Evolutionary conservation across 2,797 vertebrate genomes (phyloP), one percentile per base, ranked within the genome.

Genomic region (Austrolebias charrua): DNA sequence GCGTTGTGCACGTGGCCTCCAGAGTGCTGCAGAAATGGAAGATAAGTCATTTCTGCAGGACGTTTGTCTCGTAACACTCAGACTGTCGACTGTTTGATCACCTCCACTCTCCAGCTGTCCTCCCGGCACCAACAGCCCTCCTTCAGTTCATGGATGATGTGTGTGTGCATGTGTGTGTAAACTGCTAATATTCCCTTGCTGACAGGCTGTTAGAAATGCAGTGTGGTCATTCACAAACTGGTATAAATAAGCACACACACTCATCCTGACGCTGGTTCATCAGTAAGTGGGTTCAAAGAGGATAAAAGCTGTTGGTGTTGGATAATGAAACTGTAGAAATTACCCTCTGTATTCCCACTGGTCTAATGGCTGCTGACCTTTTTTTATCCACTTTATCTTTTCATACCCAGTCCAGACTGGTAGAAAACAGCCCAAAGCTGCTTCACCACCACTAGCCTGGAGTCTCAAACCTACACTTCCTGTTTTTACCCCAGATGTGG

Each of bases 221-320:
- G n/a, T 49, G 57, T 42, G 55, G 56, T 31, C 48, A 49, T 60
- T 48, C 55, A 24, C 24, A 75, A 51, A 70, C 65, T 55, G 38
- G 31, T 40, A 69, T 45, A 73, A 65, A 75, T 49, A 72, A 56
- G 38, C 19, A 5, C 58, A 47, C 51, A 62, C 71, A 60, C 46
- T 67, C 52, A 18, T 40, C 58, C 61, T 72, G 60, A 71, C 63
- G 12, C 18, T 19, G 57, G 66, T 78, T 81, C 64, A 69, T 55
- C 73, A 60, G 71, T 86, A 86, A 88, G 85, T 85, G 79, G 75
- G 81, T 89, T 82, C 80, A 82, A 85, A 86, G 71, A 83, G 78
- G 71, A 86, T 81, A 82, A 82, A 81, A 66, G 72, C 84, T 81
- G 75, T 55, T 84, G 84, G 49, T 70, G 72, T 61, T 67, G 71